phyloP scores from a whole-genome alignment of 2,888 invertebrate species.

The Torymus auratus region DNA sequence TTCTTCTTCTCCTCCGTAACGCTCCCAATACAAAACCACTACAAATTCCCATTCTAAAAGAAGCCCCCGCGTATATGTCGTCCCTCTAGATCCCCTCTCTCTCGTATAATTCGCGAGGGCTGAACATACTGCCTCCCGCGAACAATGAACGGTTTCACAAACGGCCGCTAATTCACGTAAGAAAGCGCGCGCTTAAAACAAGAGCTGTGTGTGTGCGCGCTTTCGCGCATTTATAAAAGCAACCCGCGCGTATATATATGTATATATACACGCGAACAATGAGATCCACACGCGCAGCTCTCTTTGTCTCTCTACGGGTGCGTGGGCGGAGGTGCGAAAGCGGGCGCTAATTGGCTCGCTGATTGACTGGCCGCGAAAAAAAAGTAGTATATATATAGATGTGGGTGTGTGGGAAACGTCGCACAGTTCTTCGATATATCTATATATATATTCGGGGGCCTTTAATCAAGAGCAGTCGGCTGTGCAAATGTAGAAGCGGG shows the following conservation, averaged over 20 bases:
- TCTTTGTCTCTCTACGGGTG: not conserved
- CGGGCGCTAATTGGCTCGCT: conserved; percentile 46
- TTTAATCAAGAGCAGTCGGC: not conserved
- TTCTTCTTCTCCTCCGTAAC: too few species aligned
- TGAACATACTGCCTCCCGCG: not conserved
- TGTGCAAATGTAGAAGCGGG: too few species aligned
- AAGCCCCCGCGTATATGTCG: too few species aligned
- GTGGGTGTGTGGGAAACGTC: not conserved
- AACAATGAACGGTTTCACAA: not conserved
- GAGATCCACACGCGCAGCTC: not conserved
- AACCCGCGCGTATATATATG: too few species aligned
- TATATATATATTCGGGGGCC: not conserved
- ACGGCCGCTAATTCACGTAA: not conserved
- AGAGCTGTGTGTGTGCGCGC: not conserved
- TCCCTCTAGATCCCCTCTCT: too few species aligned
- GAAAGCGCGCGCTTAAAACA: not conserved
- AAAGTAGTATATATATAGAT: not conserved
- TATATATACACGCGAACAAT: too few species aligned
- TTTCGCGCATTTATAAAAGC: too few species aligned
- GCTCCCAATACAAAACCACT: too few species aligned
- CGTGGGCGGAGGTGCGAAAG: conserved; percentile 13
- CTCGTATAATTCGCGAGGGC: too few species aligned
- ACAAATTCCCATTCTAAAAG: too few species aligned
- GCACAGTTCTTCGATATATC: conserved; percentile 20
- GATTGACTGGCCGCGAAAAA: conserved; percentile 29